Percentiles rank a stretch among this genome's conserved stretches.
Conservation (phyloP, 2,888 invertebrate genomes). For the Palloptera scutellata region DNA sequence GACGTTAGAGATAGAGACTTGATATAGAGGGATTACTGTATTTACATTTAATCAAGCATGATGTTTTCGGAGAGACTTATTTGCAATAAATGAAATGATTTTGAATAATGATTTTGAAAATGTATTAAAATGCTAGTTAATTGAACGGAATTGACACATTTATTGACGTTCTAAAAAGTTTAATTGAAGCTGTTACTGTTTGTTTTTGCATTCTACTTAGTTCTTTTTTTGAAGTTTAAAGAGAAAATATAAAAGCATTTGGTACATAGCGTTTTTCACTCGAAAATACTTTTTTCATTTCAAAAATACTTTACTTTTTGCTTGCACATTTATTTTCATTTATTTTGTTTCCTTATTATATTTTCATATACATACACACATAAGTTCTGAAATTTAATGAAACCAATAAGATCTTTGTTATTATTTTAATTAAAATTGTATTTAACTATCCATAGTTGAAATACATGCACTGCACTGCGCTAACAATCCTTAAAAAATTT, state of each 20-base stretch:
- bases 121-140: constrained; percentile 29
- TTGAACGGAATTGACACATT: constrained; percentile 46
- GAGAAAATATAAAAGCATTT: not conserved
- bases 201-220: constrained; percentile 19
- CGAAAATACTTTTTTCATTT: not conserved
- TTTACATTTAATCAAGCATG: too few relatives aligned
- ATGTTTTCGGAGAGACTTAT: too few relatives aligned
- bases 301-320: not conserved
- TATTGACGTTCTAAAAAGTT: not conserved
- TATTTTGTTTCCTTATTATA: not conserved
- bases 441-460: too few relatives aligned
- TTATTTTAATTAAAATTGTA: not conserved
- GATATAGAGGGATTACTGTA: too few relatives aligned
- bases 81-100: too few relatives aligned
- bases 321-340: not conserved
- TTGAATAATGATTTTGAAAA: too few relatives aligned
- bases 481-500: too few relatives aligned
- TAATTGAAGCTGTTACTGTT: constrained; percentile 27
- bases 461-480: too few relatives aligned
- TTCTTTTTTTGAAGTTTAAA: too few relatives aligned
- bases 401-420: constrained; percentile 24
- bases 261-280: not conserved
- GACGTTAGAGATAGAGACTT: too few relatives aligned
- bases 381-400: constrained; percentile 20
- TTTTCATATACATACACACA: not conserved